A percentile compares a stretch with the other conserved stretches of the same genome.
Conservation (phyloP, 2,113 vertebrate species). For the Thymallus thymallus region DNA sequence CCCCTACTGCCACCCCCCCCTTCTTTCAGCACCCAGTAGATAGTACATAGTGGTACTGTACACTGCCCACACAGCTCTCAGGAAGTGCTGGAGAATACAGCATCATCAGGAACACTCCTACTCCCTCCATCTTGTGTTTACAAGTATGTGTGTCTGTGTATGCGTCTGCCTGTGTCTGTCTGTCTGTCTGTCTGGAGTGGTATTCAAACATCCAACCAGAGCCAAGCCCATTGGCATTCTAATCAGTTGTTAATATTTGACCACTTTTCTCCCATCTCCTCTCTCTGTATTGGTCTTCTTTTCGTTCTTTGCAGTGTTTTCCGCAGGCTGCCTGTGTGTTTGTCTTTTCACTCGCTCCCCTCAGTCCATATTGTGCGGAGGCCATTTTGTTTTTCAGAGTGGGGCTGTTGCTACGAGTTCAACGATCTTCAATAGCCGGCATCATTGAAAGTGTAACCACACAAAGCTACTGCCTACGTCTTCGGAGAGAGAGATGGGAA, state of each 20-base stretch:
- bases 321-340: neutral
- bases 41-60: conserved; percentile 44
- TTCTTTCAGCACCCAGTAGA: neutral
- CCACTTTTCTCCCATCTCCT: conserved; percentile 13
- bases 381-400: conserved; percentile 28
- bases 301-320: neutral
- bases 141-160: no score
- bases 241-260: neutral
- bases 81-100: neutral
- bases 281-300: neutral
- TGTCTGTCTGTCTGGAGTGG: no score
- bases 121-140: conserved; percentile 18
- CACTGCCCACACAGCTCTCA: conserved; percentile 36
- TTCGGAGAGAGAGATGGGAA: neutral
- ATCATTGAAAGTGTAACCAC: conserved; percentile 15
- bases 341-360: conserved; percentile 9
- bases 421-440: conserved; percentile 24
- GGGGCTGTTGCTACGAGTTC: conserved; percentile 14
- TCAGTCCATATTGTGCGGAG: conserved; percentile 18
- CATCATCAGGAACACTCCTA: conserved; percentile 14
- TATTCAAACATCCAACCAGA: no score
- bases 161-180: no score
- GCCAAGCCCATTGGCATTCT: neutral
- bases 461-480: neutral
- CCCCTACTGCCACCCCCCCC: conserved; percentile 39